A percentile compares a stretch with the other conserved stretches of the same genome.
phyloP scores from a whole-genome alignment of 2,113 vertebrate species.

The Zapornia atra region DNA sequence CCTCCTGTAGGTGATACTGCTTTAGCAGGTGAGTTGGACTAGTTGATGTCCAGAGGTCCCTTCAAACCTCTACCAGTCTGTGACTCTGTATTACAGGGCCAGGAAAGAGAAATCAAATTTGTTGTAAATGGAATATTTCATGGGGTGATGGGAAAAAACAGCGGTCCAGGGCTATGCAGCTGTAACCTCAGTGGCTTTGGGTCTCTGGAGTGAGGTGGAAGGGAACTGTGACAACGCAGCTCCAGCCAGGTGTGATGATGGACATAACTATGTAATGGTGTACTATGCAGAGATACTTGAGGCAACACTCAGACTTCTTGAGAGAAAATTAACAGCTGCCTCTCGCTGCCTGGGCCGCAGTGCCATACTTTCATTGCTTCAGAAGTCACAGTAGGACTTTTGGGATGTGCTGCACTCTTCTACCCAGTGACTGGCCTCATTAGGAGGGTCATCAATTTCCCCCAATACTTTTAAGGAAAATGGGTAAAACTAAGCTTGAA shows the following conservation, averaged over 20 bases:
- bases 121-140: not conserved
- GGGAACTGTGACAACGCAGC: not conserved
- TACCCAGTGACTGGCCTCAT: not conserved
- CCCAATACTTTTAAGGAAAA: not conserved
- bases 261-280: not conserved
- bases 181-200: not conserved
- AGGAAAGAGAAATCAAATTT: not conserved
- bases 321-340: not conserved
- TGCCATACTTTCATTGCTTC: not conserved
- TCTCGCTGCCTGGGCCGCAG: not conserved
- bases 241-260: not conserved
- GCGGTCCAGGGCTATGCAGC: not conserved
- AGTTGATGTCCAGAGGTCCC: too few relatives aligned
- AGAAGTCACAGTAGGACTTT: not conserved
- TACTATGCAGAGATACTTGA: not conserved
- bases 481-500: not conserved
- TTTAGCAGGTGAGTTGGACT: too few relatives aligned
- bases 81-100: not conserved
- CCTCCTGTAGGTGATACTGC: too few relatives aligned
- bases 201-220: not conserved
- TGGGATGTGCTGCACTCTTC: not conserved
- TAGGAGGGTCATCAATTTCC: not conserved
- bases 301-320: not conserved
- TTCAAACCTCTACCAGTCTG: too few relatives aligned
- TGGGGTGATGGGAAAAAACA: not conserved